Percentiles rank a stretch among this genome's conserved stretches.
phyloP scores from a whole-genome alignment of 2,888 invertebrate genomes.

The Acanthoscelides obtectus region DNA sequence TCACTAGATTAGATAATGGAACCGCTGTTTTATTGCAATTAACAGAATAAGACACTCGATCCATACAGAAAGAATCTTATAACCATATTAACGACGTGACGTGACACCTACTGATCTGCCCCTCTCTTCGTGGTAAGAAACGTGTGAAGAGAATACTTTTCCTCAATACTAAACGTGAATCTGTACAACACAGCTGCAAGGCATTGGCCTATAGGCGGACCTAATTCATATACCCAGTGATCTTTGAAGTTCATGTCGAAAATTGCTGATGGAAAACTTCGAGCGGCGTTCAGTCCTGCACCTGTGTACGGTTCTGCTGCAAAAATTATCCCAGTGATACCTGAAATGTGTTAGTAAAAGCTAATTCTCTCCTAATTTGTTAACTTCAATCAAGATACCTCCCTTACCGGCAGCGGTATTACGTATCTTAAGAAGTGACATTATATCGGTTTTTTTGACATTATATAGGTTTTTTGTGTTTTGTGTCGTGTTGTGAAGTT shows the following conservation, averaged over 20 bases:
- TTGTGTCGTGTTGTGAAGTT: no score
- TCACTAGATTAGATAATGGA: no score
- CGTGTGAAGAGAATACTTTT: conserved; percentile 11
- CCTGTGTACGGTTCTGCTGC: conserved; percentile 7
- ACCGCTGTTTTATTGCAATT: no score
- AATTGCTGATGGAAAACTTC: conserved; percentile 16
- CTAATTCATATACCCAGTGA: conserved; percentile 18
- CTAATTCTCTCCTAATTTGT: no score
- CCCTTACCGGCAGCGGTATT: no score
- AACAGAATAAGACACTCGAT: no score
- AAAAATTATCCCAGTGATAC: not conserved
- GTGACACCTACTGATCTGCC: not conserved
- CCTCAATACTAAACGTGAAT: conserved; percentile 10
- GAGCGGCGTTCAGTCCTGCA: conserved; percentile 21
- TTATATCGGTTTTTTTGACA: no score
- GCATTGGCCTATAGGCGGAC: conserved; percentile 14
- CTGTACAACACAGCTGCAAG: conserved; percentile 14
- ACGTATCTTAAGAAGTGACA: no score
- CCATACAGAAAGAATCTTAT: no score
- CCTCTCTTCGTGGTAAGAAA: not conserved
- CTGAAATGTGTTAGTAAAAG: not conserved
- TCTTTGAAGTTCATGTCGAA: conserved; percentile 12
- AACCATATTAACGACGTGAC: no score
- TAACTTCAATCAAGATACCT: no score
- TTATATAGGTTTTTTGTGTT: no score